A percentile compares a stretch with the other conserved stretches of the same genome.
These are phyloP conservation scores for Coremacera marginata DNA, from an alignment of 2,888 invertebrate genomes.

Conservation along the genomic window DNA sequence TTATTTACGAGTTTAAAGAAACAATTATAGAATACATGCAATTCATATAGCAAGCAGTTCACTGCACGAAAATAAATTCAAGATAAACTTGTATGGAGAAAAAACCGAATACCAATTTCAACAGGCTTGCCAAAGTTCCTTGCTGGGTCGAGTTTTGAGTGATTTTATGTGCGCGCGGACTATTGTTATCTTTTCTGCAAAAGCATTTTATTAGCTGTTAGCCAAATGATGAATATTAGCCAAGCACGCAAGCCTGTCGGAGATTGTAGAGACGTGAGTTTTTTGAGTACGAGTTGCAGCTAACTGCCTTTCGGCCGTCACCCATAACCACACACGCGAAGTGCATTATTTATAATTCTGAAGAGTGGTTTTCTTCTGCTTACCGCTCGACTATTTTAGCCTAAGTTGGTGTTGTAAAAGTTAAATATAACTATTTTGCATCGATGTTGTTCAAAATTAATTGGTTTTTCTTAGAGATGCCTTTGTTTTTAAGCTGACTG, in stretches of 20 bases:
- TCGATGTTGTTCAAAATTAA: constrained; percentile 9
- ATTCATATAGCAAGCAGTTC: constrained; percentile 43
- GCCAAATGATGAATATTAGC: constrained; percentile 15
- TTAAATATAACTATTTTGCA: background rate
- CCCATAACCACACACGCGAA: background rate
- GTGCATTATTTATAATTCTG: background rate
- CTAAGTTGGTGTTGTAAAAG: background rate
- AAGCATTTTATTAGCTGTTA: constrained; percentile 31
- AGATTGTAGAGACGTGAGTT: no score
- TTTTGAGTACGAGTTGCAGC: no score
- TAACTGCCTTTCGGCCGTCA: no score
- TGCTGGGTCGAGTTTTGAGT: background rate
- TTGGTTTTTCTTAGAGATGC: constrained; percentile 3
- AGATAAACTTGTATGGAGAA: background rate
- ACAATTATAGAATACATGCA: constrained; percentile 38
- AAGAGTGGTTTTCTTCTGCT: background rate
- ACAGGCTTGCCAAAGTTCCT: background rate
- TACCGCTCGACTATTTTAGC: background rate
- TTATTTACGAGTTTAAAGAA: no score
- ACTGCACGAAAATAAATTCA: constrained; percentile 39
- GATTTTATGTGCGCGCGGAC: no score
- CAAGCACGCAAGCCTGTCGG: constrained; percentile 5
- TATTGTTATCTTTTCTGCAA: constrained; percentile 18
- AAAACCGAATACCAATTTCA: constrained; percentile 7
- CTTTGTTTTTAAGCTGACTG: background rate